Base-by-base conservation (phyloP, 1,140 invertebrate genomes). In the Drosophila mojavensis region DNA sequence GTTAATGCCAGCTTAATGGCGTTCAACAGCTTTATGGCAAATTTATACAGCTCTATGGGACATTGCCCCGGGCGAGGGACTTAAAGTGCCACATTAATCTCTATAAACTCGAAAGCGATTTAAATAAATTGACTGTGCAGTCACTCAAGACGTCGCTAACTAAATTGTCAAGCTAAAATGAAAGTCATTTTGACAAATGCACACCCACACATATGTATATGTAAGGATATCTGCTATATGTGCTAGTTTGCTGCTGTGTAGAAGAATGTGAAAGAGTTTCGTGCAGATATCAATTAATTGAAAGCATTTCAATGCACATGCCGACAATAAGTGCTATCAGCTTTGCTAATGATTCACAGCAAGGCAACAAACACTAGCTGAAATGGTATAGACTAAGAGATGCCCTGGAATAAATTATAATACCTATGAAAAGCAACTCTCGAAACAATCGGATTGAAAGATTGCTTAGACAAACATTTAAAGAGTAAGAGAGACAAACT, bases 1-100 rank as follows among this genome's bases (percentile, higher is more conserved):
- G 76, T 83, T 77, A 88, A 86, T 88, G 56, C 79, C 64, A 58
- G 70, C 81, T 79, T 78, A 85, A 80, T 81, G 68, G 58, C 71
- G 77, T 70, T 54, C 75, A 64, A 79, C 73, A 74, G 59, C 73
- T 86, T 88, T 79, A 86, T 88, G 79, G 76, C 50, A 68, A 88
- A 82, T 86, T 88, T 86, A 86, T 86, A 53, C 79, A 39, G 33
- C 61, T 63, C 73, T 81, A 81, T 81, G 67, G 81, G 73, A 74
- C 81, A 81, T 74, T 3, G 30, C 13, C 24, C 0, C 0, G 13
- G 6, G 50, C 26, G 9, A n/a, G 30, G 15, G 15, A 9, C 4
- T 74, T 62, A 58, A 75, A 70, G 58, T 58, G 45, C 28, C 39
- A 39, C 75, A 88, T 86, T 88, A 74, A 82, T 81, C 68, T 60